phyloP scores from a whole-genome alignment of 2,113 vertebrate genomes.

The Chloropsis cyanopogon region DNA sequence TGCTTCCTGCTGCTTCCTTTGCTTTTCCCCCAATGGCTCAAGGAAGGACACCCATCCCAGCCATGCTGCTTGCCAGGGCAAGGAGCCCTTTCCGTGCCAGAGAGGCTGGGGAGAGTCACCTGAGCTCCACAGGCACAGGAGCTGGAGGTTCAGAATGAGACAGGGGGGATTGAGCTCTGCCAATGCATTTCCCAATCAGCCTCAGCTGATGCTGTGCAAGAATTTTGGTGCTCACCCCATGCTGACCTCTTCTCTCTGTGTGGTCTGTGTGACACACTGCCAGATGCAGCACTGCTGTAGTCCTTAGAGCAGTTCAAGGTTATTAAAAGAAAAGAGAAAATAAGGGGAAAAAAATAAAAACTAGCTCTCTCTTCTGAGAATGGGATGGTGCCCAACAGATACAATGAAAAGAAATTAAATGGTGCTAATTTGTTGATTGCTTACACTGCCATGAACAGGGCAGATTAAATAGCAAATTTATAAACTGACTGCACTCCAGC shows the following conservation, averaged over 20 bases:
- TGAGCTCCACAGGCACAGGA: background rate
- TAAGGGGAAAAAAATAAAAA: too few relatives aligned
- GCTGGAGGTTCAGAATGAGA: rapidly evolving
- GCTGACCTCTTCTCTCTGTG: background rate
- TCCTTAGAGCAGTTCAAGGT: background rate
- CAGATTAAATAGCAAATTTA: background rate
- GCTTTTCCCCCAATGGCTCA: rapidly evolving
- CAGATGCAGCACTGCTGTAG: background rate
- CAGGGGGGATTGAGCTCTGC: rapidly evolving
- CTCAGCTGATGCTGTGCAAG: background rate
- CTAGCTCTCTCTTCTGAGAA: background rate
- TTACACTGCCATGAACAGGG: background rate
- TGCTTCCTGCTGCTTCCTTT: background rate
- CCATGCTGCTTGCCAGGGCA: rapidly evolving
- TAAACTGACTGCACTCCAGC: background rate
- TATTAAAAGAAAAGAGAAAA: background rate
- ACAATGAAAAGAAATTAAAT: background rate
- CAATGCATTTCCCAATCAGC: background rate
- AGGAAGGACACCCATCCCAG: background rate
- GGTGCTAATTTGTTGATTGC: background rate
- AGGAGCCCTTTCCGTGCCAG: background rate
- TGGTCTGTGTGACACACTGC: background rate
- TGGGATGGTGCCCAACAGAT: background rate
- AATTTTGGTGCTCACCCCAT: rapidly evolving
- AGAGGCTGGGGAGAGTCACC: background rate